Evolutionary conservation across 2,888 invertebrate species (phyloP).

Genomic region (Pseudococcus jackbeardsleyi): DNA sequence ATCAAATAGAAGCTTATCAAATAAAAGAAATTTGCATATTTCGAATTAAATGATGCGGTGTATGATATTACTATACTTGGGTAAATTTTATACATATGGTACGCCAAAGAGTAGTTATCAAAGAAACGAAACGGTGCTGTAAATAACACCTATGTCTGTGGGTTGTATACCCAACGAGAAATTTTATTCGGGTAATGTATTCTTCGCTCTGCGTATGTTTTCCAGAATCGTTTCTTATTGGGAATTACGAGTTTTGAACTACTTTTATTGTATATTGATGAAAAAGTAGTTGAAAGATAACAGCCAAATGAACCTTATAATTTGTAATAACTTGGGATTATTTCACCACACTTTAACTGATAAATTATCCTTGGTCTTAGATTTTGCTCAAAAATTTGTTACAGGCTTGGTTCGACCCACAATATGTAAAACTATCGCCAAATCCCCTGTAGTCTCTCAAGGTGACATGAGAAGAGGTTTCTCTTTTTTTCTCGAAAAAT

Average conservation of each 20-base stretch:
- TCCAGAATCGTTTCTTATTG: background rate
- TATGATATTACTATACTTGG: background rate
- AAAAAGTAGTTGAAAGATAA: background rate
- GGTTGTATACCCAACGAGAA: background rate
- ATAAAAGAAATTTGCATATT: conserved; percentile 9
- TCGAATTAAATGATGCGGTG: background rate
- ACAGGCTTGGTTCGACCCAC: too few species aligned
- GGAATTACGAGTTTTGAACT: background rate
- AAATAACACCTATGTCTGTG: background rate
- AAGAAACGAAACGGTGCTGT: background rate
- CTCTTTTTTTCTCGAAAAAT: too few species aligned
- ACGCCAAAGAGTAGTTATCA: background rate
- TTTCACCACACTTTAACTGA: too few species aligned
- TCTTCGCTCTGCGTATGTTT: background rate
- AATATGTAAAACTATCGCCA: too few species aligned
- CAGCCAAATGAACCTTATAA: background rate
- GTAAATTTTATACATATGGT: background rate
- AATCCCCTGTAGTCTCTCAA: too few species aligned
- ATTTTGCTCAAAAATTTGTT: too few species aligned
- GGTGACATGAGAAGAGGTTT: too few species aligned
- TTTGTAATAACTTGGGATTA: background rate
- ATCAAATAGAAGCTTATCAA: conserved; percentile 9
- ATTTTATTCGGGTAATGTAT: too few species aligned
- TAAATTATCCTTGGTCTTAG: too few species aligned
- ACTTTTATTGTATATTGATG: background rate